Evolutionary conservation across 2,113 vertebrate species (phyloP).

Genomic region (Misgurnus anguillicaudatus): DNA sequence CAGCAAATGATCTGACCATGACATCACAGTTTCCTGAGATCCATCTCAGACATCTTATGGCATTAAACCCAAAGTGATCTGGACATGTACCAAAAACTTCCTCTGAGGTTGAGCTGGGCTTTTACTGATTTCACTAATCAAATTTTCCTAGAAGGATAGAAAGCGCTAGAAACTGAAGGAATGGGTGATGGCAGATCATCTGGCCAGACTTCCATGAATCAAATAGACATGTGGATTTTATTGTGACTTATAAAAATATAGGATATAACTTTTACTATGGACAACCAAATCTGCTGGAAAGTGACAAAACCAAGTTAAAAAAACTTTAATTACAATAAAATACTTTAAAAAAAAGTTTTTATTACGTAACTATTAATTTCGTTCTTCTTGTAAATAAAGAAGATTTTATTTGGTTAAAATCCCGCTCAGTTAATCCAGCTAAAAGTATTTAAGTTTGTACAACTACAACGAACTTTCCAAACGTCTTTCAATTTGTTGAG

Average conservation of each 20-base stretch:
- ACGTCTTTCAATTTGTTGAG: too few relatives aligned
- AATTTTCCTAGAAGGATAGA: neutral
- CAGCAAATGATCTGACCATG: constrained; percentile 28
- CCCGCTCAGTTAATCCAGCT: too few relatives aligned
- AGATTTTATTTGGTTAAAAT: too few relatives aligned
- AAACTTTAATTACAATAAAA: too few relatives aligned
- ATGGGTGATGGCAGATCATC: neutral
- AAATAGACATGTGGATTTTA: constrained; percentile 1
- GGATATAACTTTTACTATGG: neutral
- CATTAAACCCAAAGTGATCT: constrained; percentile 1
- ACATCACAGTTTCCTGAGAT: constrained; percentile 18
- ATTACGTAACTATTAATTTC: too few relatives aligned
- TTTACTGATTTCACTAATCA: constrained; percentile 10
- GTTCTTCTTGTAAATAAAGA: too few relatives aligned
- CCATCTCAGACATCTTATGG: neutral
- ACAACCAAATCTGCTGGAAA: constrained; percentile 5
- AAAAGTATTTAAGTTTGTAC: too few relatives aligned
- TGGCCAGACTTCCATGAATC: neutral
- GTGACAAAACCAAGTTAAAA: too few relatives aligned
- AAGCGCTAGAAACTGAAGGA: neutral
- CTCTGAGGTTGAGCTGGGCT: constrained; percentile 33
- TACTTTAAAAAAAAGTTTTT: too few relatives aligned
- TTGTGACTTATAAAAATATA: neutral
- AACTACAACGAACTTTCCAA: neutral
- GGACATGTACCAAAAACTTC: constrained; percentile 31